phyloP scores from a whole-genome alignment of 2,888 invertebrate genomes.

The Chalcis sispes region DNA sequence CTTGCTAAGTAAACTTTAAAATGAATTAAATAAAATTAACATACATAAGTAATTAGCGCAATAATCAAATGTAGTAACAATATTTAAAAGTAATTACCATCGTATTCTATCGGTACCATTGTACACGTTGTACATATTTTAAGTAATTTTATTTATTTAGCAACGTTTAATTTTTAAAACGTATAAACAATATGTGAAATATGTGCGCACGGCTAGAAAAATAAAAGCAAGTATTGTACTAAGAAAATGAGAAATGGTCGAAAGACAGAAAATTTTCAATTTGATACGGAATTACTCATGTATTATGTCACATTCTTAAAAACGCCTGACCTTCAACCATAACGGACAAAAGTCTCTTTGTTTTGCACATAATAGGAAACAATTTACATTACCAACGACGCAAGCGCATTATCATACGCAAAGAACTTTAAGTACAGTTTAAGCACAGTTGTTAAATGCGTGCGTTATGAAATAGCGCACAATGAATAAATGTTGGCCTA shows the following conservation, averaged over 20 bases:
- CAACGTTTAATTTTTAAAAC: no score
- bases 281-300: neutral
- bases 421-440: constrained; percentile 26
- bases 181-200: no score
- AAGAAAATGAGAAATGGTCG: neutral
- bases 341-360: constrained; percentile 40
- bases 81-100: no score
- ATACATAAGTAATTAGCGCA: no score
- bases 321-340: constrained; percentile 23
- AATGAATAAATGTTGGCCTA: neutral
- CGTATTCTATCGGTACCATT: no score
- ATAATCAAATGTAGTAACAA: no score
- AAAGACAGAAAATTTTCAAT: neutral
- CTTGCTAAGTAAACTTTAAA: no score
- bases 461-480: constrained; percentile 1
- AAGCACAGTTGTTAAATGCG: constrained; percentile 17
- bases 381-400: constrained; percentile 28
- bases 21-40: no score
- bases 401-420: constrained; percentile 20
- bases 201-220: no score
- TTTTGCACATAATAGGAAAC: constrained; percentile 23
- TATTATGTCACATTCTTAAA: constrained; percentile 33
- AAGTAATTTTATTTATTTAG: neutral
- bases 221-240: no score
- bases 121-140: no score